These are phyloP conservation scores for Pinctada fucata DNA, from an alignment of 2,888 invertebrate species.

Conservation along the genomic window DNA sequence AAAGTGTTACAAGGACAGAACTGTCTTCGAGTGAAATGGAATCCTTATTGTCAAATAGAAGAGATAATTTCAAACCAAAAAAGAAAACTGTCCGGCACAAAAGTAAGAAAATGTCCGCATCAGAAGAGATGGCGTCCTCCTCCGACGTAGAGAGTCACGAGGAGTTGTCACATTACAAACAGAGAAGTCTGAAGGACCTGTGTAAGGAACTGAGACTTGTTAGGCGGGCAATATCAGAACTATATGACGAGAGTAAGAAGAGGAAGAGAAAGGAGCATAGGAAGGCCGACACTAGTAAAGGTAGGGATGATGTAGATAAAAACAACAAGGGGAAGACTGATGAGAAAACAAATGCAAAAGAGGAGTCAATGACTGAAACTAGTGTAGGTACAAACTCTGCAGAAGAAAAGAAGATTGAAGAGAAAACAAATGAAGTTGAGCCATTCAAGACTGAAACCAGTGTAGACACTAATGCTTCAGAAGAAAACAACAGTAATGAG, in stretches of 20 bases:
- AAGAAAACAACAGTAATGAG: not conserved
- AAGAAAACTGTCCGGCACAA: not conserved
- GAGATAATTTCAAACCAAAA: too few species aligned
- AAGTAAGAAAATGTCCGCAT: not conserved
- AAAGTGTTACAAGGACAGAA: too few species aligned
- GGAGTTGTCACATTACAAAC: not conserved
- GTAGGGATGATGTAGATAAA: not conserved
- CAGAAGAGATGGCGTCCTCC: not conserved
- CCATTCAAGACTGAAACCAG: too few species aligned
- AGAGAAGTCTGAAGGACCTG: conserved; percentile 21
- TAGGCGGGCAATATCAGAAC: conserved; percentile 7
- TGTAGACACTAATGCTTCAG: not conserved
- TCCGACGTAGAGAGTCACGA: not conserved
- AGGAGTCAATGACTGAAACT: not conserved
- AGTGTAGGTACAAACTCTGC: not conserved
- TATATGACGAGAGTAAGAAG: conserved; percentile 13
- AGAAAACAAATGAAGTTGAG: not conserved
- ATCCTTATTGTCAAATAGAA: too few species aligned
- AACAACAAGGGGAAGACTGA: not conserved
- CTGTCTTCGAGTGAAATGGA: too few species aligned
- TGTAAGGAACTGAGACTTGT: conserved; percentile 18
- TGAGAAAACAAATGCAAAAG: not conserved
- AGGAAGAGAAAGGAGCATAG: not conserved
- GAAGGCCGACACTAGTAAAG: not conserved
- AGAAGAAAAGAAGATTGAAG: not conserved